Conservation (phyloP, 2,888 invertebrate species). For the Allacma fusca region DNA sequence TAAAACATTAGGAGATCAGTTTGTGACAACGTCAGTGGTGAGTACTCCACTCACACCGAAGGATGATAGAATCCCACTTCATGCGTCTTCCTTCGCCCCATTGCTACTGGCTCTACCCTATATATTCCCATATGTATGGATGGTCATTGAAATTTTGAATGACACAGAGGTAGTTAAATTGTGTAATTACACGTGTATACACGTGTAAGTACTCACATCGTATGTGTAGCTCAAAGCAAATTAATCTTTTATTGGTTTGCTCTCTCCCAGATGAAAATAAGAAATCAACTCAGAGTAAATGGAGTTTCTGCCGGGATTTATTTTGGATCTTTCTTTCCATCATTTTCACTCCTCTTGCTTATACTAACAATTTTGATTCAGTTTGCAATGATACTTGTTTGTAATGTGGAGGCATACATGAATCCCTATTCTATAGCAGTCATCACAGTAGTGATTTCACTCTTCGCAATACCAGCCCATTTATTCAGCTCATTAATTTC, state of each 20-base stretch:
- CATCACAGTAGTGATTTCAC: conserved; percentile 72
- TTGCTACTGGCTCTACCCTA: conserved; percentile 83
- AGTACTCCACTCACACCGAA: not conserved
- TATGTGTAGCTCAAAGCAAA: too few species aligned
- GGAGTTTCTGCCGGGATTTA: conserved; percentile 79
- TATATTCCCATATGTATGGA: conserved; percentile 78
- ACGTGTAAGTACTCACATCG: too few species aligned
- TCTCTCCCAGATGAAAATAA: conserved; percentile 78
- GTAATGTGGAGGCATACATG: conserved; percentile 74
- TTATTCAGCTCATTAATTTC: conserved; percentile 79
- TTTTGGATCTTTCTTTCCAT: conserved; percentile 77
- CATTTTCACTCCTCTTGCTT: conserved; percentile 75
- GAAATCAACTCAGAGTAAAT: conserved; percentile 82
- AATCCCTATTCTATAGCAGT: conserved; percentile 76
- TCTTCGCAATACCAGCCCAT: conserved; percentile 79
- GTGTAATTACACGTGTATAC: too few species aligned
- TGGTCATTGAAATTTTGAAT: conserved; percentile 82
- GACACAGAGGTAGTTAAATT: conserved; percentile 76
- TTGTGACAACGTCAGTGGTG: too few species aligned
- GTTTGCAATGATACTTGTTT: conserved; percentile 72
- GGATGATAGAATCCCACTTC: conserved; percentile 63
- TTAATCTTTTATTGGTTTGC: too few species aligned
- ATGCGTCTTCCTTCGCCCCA: conserved; percentile 77
- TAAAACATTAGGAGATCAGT: too few species aligned
- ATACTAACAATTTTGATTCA: conserved; percentile 72